Evolutionary conservation across 2,888 invertebrate genomes (phyloP), one percentile per base, ranked within the genome.

Genomic region (Polydrusus cervinus): DNA sequence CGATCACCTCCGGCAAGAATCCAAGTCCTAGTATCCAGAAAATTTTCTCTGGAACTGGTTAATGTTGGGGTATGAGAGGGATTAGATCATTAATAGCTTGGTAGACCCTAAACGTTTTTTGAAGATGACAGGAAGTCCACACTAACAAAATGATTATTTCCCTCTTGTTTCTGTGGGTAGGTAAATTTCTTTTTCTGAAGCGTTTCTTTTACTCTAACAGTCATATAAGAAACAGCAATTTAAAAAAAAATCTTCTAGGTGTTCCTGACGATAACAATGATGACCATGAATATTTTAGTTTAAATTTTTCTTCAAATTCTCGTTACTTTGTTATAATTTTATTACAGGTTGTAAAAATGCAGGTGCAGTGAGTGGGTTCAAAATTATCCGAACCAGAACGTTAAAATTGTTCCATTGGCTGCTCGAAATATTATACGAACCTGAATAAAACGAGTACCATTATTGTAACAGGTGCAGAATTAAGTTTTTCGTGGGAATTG

Each of bases 371-470:
- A 57, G 57, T 16, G 57, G 57, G 38, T 38, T 38, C 34, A 10
- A 14, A 16, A 57, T 57, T 57, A 57, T 57, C 57, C 16, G 57
- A 57, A 57, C 57, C 16, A 16, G 3, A 30, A 51, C 66, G 34
- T n/a, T 47, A 38, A 51, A 25, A 51, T 18, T 34, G 66, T 66
- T 66, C 66, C 66, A 51, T 47, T 66, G 34, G 7, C 49, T 66
- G 66, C 66, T 51, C 66, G 20, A 66, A 66, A 66, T 57, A 66
- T 34, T 34, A 34, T 51, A 11, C 51, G 66, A 66, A 66, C 66
- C 51, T 38, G 51, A 66, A 66, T 66, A 66, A 66, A 51, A 51
- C 49, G n/a, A 51, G 25, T 66, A 30, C 9, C 51, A 66, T 66
- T 34, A 51, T n/a, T 38, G 51, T 13, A 18, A 38, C 66, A 51